Percentiles rank a stretch among this genome's conserved stretches.
phyloP scores from a whole-genome alignment of 2,888 invertebrate species.

The Petrophora chlorosata region DNA sequence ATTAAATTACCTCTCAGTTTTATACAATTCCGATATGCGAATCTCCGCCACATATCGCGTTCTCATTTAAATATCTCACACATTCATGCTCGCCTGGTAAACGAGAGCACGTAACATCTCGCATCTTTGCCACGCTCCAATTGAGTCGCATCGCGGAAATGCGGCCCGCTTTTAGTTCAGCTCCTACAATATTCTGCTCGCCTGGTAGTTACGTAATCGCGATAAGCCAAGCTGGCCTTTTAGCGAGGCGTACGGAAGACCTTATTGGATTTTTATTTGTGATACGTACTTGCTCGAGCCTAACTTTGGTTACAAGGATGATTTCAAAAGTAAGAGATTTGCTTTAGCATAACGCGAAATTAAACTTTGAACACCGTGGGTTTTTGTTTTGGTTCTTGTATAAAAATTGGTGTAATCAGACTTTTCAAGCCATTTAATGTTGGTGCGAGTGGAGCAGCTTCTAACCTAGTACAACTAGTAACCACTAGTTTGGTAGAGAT shows the following conservation, averaged over 20 bases:
- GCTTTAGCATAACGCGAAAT: too few species aligned
- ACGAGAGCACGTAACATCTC: conserved; percentile 23
- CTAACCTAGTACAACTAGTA: too few species aligned
- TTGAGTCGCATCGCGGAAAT: conserved; percentile 26
- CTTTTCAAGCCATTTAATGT: too few species aligned
- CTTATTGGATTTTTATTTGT: conserved; percentile 8
- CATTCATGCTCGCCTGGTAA: conserved; percentile 25
- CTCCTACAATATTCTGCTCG: conserved; percentile 14
- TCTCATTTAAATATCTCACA: conserved; percentile 8
- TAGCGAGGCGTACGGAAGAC: conserved; percentile 7
- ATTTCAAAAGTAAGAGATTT: too few species aligned
- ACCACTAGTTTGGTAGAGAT: too few species aligned
- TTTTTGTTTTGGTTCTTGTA: too few species aligned
- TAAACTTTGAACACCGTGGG: too few species aligned
- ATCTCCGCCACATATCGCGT: conserved; percentile 9
- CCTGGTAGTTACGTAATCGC: conserved; percentile 25
- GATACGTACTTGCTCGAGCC: neutral
- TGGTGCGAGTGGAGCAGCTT: too few species aligned
- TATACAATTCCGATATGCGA: conserved; percentile 1
- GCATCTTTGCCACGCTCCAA: conserved; percentile 28
- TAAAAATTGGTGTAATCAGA: too few species aligned
- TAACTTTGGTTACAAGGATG: neutral
- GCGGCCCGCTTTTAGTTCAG: conserved; percentile 23
- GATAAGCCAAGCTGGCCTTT: conserved; percentile 21
- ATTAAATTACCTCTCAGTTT: too few species aligned